phyloP scores from a whole-genome alignment of 2,797 vertebrate species.

The Cuculus canorus region DNA sequence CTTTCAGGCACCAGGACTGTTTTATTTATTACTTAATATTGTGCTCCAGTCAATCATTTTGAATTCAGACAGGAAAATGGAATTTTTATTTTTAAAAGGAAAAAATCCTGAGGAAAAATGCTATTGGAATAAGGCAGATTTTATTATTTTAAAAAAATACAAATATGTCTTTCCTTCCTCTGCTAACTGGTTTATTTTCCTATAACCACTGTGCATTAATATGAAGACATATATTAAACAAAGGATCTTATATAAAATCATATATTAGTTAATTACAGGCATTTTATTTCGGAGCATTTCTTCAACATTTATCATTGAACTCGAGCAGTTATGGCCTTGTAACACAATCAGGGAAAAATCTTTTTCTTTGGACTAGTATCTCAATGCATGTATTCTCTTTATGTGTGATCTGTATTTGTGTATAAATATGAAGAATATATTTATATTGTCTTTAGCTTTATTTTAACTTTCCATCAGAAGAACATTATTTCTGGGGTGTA shows the following conservation, averaged over 20 bases:
- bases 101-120: constrained; percentile 70
- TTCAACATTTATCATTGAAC: constrained; percentile 8
- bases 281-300: not conserved
- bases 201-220: constrained; percentile 48
- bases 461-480: not conserved
- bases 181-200: constrained; percentile 16
- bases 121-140: constrained; percentile 66
- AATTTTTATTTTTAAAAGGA: constrained; percentile 75
- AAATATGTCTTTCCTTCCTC: constrained; percentile 27
- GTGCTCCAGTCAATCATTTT: constrained; percentile 80
- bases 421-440: not conserved
- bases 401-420: not conserved
- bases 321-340: constrained; percentile 51
- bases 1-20: constrained; percentile 76
- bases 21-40: constrained; percentile 84
- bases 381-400: not conserved
- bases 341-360: constrained; percentile 22
- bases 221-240: constrained; percentile 29
- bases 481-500: not conserved
- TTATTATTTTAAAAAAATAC: constrained; percentile 70
- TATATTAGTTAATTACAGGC: constrained; percentile 50
- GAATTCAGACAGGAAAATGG: constrained; percentile 79
- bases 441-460: not conserved
- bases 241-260: not conserved
- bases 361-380: not conserved